These are phyloP conservation scores for Urocynchramus pylzowi DNA, from an alignment of 2,113 vertebrate species.

Conservation along the genomic window DNA sequence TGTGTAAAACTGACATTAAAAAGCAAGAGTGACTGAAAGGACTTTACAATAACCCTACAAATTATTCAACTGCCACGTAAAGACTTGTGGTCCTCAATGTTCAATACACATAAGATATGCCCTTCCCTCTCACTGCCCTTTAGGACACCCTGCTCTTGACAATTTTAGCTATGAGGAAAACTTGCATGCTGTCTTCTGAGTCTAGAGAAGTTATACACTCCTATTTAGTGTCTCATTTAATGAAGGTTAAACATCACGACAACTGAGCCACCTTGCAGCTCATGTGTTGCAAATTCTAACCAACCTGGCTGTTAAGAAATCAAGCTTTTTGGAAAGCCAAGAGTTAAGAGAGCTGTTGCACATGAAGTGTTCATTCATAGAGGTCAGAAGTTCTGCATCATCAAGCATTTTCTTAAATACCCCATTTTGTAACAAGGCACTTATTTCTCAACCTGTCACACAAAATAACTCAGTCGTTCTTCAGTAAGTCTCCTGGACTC, in stretches of 20 bases:
- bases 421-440: not conserved
- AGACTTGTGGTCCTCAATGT: not conserved
- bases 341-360: not conserved
- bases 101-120: rapidly evolving
- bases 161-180: not conserved
- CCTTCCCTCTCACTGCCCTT: not conserved
- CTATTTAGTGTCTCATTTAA: not conserved
- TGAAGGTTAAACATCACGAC: not conserved
- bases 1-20: not conserved
- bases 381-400: not conserved
- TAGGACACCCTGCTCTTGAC: not conserved
- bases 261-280: not conserved
- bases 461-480: not conserved
- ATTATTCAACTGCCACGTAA: not conserved
- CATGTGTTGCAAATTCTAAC: not conserved
- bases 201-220: not conserved
- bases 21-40: not conserved
- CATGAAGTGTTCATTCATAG: not conserved
- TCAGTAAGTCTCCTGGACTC: not conserved
- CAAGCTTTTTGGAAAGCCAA: not conserved
- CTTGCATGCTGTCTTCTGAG: not conserved
- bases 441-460: not conserved
- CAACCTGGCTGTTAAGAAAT: not conserved
- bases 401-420: not conserved
- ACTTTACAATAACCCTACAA: not conserved